Percentiles rank a stretch among this genome's conserved stretches.
Evolutionary conservation across 2,113 vertebrate species (phyloP).

Genomic region (Halcyon malimbica): DNA sequence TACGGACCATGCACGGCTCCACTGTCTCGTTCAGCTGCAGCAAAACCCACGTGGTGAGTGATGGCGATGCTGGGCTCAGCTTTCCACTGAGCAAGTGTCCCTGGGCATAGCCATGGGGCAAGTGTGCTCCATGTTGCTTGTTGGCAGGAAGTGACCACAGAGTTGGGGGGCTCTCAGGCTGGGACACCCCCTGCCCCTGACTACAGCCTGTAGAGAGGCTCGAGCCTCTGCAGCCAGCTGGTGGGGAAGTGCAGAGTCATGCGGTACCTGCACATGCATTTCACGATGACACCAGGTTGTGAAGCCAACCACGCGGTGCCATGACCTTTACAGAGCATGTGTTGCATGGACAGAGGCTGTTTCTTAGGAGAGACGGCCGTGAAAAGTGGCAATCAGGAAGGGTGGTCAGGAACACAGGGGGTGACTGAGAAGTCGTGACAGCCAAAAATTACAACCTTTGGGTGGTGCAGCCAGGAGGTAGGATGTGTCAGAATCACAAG

Average conservation of each 20-base stretch:
- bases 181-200: neutral
- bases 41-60: slow-evolving; percentile 80
- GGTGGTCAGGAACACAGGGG: neutral
- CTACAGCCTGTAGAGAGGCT: neutral
- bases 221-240: neutral
- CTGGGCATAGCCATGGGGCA: neutral
- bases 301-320: neutral
- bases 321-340: fast-evolving
- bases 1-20: slow-evolving; percentile 87
- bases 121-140: neutral
- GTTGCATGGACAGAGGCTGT: neutral
- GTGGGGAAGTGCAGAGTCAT: neutral
- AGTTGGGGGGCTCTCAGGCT: neutral
- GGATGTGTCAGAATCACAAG: neutral
- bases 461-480: neutral
- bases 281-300: neutral
- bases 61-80: neutral
- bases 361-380: neutral
- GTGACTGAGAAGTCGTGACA: neutral
- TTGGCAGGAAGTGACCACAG: neutral
- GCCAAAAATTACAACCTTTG: neutral
- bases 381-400: neutral
- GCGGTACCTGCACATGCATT: neutral
- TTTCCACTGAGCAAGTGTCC: neutral
- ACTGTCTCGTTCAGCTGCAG: slow-evolving; percentile 84